Conservation (phyloP, 2,888 invertebrate genomes). For the Dioctria linearis region DNA sequence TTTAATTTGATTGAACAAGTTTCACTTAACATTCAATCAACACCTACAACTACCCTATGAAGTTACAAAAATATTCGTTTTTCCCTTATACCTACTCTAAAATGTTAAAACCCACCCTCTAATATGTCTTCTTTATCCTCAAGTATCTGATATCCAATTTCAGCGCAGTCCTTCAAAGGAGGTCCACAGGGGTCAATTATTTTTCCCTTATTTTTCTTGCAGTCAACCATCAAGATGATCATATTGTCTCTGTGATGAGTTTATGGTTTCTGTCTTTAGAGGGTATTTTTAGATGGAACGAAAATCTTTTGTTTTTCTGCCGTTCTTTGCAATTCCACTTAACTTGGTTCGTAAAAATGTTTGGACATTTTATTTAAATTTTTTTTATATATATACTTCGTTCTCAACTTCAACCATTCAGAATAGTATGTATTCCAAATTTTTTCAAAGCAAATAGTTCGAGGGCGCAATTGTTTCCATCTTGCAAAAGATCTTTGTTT, state of each 20-base stretch:
- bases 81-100: no score
- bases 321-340: constrained; percentile 25
- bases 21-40: neutral
- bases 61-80: no score
- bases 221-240: constrained; percentile 19
- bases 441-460: no score
- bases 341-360: neutral
- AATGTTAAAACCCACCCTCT: no score
- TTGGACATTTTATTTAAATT: constrained; percentile 20
- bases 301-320: constrained; percentile 18
- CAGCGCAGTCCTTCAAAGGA: constrained; percentile 13
- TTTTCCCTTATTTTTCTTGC: constrained; percentile 23
- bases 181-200: constrained; percentile 31
- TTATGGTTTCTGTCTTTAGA: constrained; percentile 29
- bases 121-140: neutral
- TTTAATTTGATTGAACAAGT: no score
- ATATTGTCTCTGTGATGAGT: constrained; percentile 17
- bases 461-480: no score
- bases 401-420: no score
- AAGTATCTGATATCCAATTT: constrained; percentile 33
- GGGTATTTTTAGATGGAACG: constrained; percentile 19
- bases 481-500: no score
- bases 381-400: no score
- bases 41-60: neutral
- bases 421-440: no score